A percentile compares a stretch with the other conserved stretches of the same genome.
These are phyloP conservation scores for Holothuria glaberrima DNA, from an alignment of 35 echinoderm and acorn worm species.

Conservation along the genomic window DNA sequence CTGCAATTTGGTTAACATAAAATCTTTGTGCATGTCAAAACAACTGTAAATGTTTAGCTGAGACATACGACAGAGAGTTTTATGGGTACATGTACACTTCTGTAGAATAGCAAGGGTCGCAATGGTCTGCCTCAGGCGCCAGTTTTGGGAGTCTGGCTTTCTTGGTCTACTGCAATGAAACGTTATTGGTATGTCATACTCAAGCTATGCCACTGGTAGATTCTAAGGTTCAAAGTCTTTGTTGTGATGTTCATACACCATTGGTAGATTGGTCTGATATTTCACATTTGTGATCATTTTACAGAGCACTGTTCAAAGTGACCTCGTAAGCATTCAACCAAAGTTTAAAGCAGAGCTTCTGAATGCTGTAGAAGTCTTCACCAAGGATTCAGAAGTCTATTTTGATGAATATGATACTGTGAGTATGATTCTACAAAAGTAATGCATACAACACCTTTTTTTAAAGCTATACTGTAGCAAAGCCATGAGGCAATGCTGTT, in stretches of 20 bases:
- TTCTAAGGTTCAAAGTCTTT: no score
- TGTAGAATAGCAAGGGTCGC: no score
- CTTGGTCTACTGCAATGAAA: no score
- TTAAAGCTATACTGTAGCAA: background rate
- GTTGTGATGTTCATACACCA: background rate
- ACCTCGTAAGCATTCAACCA: slow-evolving; percentile 92
- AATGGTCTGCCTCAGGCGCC: no score
- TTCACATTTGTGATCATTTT: background rate
- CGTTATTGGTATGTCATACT: no score
- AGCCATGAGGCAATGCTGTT: no score
- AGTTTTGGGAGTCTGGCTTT: no score
- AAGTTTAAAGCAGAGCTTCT: slow-evolving; percentile 89
- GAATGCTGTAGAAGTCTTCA: slow-evolving; percentile 77
- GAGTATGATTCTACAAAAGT: slow-evolving; percentile 18
- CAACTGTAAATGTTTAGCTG: no score
- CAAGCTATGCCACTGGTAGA: no score
- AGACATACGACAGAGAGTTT: background rate
- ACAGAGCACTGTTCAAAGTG: slow-evolving; percentile 74
- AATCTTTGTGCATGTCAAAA: background rate
- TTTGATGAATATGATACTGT: slow-evolving; percentile 79
- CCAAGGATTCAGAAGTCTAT: slow-evolving; percentile 53
- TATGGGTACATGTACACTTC: background rate
- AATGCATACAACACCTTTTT: no score
- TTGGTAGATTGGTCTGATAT: background rate
- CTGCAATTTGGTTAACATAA: background rate